A percentile compares a stretch with the other conserved stretches of the same genome.
These are phyloP conservation scores for Carduelis carduelis DNA, from an alignment of 2,797 vertebrate species.

Conservation along the genomic window DNA sequence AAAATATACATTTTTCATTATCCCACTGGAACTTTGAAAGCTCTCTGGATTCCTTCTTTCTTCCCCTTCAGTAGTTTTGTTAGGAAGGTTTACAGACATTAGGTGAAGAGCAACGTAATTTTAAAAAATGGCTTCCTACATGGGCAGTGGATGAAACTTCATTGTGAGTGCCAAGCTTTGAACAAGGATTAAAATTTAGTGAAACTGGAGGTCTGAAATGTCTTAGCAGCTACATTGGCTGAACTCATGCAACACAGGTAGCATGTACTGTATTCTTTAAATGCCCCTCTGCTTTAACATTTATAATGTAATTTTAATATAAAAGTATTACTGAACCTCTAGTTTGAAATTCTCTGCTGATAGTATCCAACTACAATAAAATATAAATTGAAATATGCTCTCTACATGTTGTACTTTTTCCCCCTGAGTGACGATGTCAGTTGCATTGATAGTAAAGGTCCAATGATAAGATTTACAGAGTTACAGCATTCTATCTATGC, in stretches of 20 bases:
- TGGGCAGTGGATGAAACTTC: not conserved
- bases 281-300: not conserved
- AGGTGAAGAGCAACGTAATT: not conserved
- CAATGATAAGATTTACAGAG: not conserved
- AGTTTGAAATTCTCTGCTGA: not conserved
- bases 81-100: not conserved
- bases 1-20: not conserved
- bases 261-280: not conserved
- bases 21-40: not conserved
- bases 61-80: not conserved
- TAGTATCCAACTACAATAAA: not conserved
- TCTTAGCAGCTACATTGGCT: not conserved
- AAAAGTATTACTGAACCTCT: not conserved
- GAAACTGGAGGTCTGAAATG: not conserved
- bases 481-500: not conserved
- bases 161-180: not conserved
- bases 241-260: not conserved
- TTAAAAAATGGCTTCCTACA: not conserved
- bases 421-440: not conserved
- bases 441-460: conserved; percentile 7
- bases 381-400: not conserved
- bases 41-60: not conserved
- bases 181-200: not conserved
- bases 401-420: not conserved
- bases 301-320: not conserved